phyloP scores from a whole-genome alignment of 2,888 invertebrate species.

The Amphimallon solstitiale region DNA sequence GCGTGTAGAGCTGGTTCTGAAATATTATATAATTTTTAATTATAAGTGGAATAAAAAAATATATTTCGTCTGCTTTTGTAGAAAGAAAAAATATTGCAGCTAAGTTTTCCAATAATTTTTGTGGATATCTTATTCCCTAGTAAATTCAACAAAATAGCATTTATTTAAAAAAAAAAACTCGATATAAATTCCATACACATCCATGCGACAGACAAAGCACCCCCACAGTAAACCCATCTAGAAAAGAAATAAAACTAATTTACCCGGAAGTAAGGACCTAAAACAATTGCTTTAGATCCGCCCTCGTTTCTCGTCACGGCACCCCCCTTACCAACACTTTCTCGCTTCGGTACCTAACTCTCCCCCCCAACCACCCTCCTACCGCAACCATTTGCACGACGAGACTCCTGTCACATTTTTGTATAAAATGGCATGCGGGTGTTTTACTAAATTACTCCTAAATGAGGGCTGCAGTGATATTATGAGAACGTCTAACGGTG shows the following conservation, averaged over 20 bases:
- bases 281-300: slow-evolving; percentile 5
- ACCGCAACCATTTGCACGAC: background rate
- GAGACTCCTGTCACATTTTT: slow-evolving; percentile 40
- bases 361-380: background rate
- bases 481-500: slow-evolving; percentile 38
- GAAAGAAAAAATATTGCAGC: too few species aligned
- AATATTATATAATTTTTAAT: too few species aligned
- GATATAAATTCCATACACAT: background rate
- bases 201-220: background rate
- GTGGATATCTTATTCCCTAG: too few species aligned
- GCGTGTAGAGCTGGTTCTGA: too few species aligned
- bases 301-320: background rate
- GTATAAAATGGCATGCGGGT: slow-evolving; percentile 43
- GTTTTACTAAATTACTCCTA: slow-evolving; percentile 44
- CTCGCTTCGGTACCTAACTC: slow-evolving; percentile 2
- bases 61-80: too few species aligned
- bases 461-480: slow-evolving; percentile 45
- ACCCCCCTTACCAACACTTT: too few species aligned
- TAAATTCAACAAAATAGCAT: background rate
- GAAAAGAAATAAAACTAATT: slow-evolving; percentile 25
- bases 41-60: too few species aligned
- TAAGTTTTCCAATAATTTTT: too few species aligned
- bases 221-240: background rate
- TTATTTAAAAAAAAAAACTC: background rate
- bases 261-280: slow-evolving; percentile 10